phyloP scores from a whole-genome alignment of 2,888 invertebrate genomes.

The Danaus chrysippus region DNA sequence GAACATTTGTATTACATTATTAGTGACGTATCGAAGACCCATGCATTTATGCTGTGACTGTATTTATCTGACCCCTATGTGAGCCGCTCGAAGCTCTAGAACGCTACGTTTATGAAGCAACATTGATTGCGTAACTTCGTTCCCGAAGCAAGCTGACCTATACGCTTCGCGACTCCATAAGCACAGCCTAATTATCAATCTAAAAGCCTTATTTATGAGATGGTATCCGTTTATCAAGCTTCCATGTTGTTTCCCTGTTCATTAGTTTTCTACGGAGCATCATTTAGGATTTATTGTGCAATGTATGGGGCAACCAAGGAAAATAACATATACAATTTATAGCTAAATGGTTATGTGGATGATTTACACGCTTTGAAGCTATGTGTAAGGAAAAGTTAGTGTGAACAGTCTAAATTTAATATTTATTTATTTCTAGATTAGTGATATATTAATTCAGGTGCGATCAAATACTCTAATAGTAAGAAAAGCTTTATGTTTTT shows the following conservation, averaged over 20 bases:
- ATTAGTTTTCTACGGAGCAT: too few relatives aligned
- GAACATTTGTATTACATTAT: constrained; percentile 26
- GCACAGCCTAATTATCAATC: constrained; percentile 30
- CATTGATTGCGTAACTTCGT: constrained; percentile 43
- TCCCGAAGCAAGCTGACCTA: constrained; percentile 30
- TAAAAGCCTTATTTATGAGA: constrained; percentile 51
- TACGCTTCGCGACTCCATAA: constrained; percentile 18
- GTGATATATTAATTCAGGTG: too few relatives aligned
- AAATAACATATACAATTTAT: constrained; percentile 35
- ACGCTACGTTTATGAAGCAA: constrained; percentile 62
- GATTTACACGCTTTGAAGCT: not conserved
- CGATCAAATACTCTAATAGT: too few relatives aligned
- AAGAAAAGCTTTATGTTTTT: too few relatives aligned
- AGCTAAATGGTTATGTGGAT: constrained; percentile 39
- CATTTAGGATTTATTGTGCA: constrained; percentile 44
- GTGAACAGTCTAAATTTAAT: not conserved
- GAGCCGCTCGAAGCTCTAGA: constrained; percentile 61
- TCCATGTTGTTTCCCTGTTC: constrained; percentile 51
- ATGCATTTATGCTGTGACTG: constrained; percentile 62
- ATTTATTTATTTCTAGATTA: too few relatives aligned
- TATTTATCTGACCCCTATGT: constrained; percentile 52
- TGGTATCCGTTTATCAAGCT: constrained; percentile 34
- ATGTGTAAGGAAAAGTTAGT: constrained; percentile 2
- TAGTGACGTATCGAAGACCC: constrained; percentile 36
- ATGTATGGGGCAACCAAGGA: constrained; percentile 60